phyloP scores from a whole-genome alignment of 2,888 invertebrate genomes.

The Euspilapteryx auroguttella region DNA sequence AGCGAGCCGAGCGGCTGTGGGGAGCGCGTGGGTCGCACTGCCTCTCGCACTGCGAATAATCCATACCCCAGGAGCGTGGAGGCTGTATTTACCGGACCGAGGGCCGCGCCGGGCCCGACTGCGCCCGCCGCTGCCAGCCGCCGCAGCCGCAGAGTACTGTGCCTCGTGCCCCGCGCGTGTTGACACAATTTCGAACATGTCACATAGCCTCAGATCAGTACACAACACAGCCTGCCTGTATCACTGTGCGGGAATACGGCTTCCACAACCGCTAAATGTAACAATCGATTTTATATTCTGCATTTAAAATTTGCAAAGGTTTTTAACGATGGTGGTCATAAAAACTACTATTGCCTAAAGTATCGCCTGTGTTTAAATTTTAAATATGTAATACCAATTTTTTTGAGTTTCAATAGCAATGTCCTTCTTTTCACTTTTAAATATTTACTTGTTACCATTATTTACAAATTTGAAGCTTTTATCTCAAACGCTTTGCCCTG shows the following conservation, averaged over 20 bases:
- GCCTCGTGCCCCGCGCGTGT: slow-evolving; percentile 26
- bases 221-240: too few species aligned
- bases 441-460: too few species aligned
- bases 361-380: too few species aligned
- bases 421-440: too few species aligned
- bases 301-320: too few species aligned
- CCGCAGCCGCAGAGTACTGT: slow-evolving; percentile 13
- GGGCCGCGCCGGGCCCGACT: slow-evolving; percentile 34
- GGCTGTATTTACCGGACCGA: slow-evolving; percentile 54
- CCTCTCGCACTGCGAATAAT: slow-evolving; percentile 45
- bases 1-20: slow-evolving; percentile 32
- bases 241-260: slow-evolving; percentile 13
- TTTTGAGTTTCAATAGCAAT: too few species aligned
- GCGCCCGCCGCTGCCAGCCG: slow-evolving; percentile 25
- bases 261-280: slow-evolving; percentile 8
- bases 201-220: slow-evolving; percentile 18
- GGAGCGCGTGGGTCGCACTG: slow-evolving; percentile 47
- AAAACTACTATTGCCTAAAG: too few species aligned
- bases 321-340: too few species aligned
- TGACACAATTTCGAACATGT: slow-evolving; percentile 52
- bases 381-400: too few species aligned
- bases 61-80: slow-evolving; percentile 46
- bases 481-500: too few species aligned
- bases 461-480: too few species aligned
- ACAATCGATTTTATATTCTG: too few species aligned